Base-by-base conservation (phyloP, 2,888 invertebrate genomes). In the Timandra comae region DNA sequence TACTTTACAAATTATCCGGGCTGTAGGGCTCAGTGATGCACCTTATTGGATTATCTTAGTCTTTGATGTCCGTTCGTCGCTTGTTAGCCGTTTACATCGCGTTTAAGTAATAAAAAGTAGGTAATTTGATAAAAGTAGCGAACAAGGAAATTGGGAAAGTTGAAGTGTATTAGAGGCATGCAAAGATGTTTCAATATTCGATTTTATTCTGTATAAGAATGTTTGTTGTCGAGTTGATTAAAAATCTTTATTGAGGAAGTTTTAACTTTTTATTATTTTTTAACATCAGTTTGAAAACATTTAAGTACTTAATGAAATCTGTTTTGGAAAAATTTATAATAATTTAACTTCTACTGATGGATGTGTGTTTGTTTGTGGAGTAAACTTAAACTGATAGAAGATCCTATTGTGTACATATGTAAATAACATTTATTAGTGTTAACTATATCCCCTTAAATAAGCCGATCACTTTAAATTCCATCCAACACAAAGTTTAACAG, bases 31-130 rank as follows among this genome's bases (percentile, higher is more conserved):
- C 16, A 61, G 68, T 65, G 67, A 72, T 67, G 74, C 64, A 72
- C 69, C 68, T 82, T 81, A 82, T 82, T 82, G 77, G 79, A 82
- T 80, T 80, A 80, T 65, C 61, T 57, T 40, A 33, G 38, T 54
- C 80, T 82, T 82, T 82, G 82, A 82, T 74, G 80, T 80, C 71
- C 53, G 63, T 52, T 49, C 56, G 52, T 47, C 50, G 67, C 56
- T 60, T 52, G 58, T 57, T 53, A 61, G 59, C 61, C 63, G 69
- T 67, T 74, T 63, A 66, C 63, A 62, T 52, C 63, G 65, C 63
- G 67, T 71, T 73, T 65, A 67, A 70, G 64, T 68, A 63, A 78
- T 74, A 79, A 79, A 76, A 78, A 70, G 69, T 65, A 61, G 62
- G 72, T 73, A 75, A 77, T 76, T 72, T 64, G 69, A 64, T 68